Evolutionary conservation across 2,797 vertebrate species (phyloP).

Genomic region (Enteromius anoplus): DNA sequence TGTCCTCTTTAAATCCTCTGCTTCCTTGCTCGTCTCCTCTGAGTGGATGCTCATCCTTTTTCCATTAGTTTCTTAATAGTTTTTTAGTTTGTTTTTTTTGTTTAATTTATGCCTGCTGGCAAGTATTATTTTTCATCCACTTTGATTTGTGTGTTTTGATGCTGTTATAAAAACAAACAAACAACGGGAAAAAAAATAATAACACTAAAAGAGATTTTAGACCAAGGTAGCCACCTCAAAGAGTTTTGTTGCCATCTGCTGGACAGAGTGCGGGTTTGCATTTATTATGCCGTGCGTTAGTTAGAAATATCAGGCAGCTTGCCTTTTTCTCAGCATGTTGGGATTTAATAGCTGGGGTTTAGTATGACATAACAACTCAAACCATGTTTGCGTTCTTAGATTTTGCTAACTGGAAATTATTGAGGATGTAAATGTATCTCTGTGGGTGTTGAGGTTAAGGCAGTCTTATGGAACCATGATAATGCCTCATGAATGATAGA

Average conservation of each 20-base stretch:
- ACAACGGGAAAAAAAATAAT: not conserved
- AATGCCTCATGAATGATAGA: not conserved
- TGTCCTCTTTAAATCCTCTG: slow-evolving; percentile 13
- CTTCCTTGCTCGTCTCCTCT: slow-evolving; percentile 16
- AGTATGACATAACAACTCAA: not conserved
- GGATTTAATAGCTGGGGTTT: not conserved
- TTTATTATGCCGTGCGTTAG: not conserved
- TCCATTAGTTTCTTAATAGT: slow-evolving; percentile 14
- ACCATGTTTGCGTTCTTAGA: not conserved
- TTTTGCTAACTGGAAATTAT: slow-evolving; percentile 8
- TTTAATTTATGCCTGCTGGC: slow-evolving; percentile 56
- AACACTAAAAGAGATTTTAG: slow-evolving; percentile 12
- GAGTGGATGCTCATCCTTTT: slow-evolving; percentile 20
- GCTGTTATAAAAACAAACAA: slow-evolving; percentile 1
- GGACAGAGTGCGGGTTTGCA: slow-evolving; percentile 2
- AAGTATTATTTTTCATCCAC: slow-evolving; percentile 48
- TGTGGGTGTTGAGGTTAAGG: not conserved
- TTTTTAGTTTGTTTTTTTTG: not conserved
- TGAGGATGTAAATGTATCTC: slow-evolving; percentile 18
- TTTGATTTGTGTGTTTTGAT: slow-evolving; percentile 31
- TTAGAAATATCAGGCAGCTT: not conserved
- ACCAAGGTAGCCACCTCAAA: not conserved
- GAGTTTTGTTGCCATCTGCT: slow-evolving; percentile 47
- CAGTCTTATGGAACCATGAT: not conserved
- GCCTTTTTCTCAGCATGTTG: not conserved